Evolutionary conservation across 2,797 vertebrate species (phyloP).

Genomic region (Harpagifer antarcticus): DNA sequence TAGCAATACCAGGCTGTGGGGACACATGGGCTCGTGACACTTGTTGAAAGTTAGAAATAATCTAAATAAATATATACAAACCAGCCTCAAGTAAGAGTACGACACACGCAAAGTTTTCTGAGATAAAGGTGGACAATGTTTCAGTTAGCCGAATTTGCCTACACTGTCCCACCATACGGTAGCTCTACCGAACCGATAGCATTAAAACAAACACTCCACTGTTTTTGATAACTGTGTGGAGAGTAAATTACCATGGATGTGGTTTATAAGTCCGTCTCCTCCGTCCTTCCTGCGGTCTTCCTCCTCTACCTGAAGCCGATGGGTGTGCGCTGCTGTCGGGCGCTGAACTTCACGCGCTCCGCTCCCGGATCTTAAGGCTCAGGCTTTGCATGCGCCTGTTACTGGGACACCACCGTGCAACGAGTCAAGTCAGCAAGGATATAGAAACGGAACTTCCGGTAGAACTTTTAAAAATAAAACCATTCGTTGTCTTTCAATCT

Average conservation of each 20-base stretch:
- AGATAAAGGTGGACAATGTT: not conserved
- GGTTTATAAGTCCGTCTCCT: slow-evolving; percentile 1
- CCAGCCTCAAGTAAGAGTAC: not conserved
- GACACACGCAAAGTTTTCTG: not conserved
- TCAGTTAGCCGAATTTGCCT: slow-evolving; percentile 1
- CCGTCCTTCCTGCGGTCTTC: slow-evolving; percentile 1
- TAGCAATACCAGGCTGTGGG: not conserved
- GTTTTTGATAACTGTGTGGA: not conserved
- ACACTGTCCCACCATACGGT: slow-evolving; percentile 34
- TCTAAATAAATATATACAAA: not conserved
- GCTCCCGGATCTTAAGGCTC: slow-evolving; percentile 57
- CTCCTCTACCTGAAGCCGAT: slow-evolving; percentile 25
- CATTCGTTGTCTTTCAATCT: rapidly evolving
- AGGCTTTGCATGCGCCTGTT: slow-evolving; percentile 44
- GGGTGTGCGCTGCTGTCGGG: slow-evolving; percentile 31
- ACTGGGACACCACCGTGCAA: slow-evolving; percentile 26
- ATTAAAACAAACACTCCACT: not conserved
- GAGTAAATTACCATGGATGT: slow-evolving; percentile 33
- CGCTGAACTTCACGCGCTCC: slow-evolving; percentile 36
- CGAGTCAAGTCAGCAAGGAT: not conserved
- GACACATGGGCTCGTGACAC: slow-evolving; percentile 19
- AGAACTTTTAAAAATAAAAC: slow-evolving; percentile 57
- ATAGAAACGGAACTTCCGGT: slow-evolving; percentile 27
- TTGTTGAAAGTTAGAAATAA: slow-evolving; percentile 35
- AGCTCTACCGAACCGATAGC: not conserved